These are phyloP conservation scores for Cephus rjabovi DNA, from an alignment of 2,888 invertebrate species.

Conservation along the genomic window DNA sequence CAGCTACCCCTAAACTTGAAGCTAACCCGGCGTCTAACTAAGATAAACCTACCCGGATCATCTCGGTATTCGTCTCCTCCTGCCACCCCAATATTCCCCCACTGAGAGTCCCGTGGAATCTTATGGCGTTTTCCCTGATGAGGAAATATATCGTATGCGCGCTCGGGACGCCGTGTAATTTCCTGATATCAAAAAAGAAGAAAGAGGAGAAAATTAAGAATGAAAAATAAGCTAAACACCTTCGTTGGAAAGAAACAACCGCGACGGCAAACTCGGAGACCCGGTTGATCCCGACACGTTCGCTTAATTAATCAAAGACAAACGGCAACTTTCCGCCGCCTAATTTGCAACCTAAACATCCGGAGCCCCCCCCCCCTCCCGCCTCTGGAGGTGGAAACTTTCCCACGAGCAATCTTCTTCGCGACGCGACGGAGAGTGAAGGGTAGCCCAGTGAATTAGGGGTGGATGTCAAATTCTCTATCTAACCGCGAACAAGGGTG, in stretches of 20 bases:
- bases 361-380: not conserved
- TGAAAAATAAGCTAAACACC: too few relatives aligned
- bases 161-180: not conserved
- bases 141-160: not conserved
- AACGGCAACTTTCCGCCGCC: slow-evolving; percentile 25
- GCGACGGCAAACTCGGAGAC: not conserved
- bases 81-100: not conserved
- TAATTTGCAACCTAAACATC: slow-evolving; percentile 29
- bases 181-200: not conserved
- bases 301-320: slow-evolving; percentile 29
- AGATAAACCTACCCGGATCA: slow-evolving; percentile 60
- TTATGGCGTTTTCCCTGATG: not conserved
- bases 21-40: slow-evolving; percentile 56
- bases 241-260: not conserved
- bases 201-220: not conserved
- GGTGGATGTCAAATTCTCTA: too few relatives aligned
- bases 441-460: too few relatives aligned
- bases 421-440: not conserved
- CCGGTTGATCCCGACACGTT: not conserved
- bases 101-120: not conserved
- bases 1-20: slow-evolving; percentile 55
- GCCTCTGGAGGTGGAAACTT: not conserved
- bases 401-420: not conserved
- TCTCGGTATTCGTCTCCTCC: slow-evolving; percentile 34
- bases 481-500: too few relatives aligned